phyloP scores from a whole-genome alignment of 2,888 invertebrate genomes.

The Andrena marginata region DNA sequence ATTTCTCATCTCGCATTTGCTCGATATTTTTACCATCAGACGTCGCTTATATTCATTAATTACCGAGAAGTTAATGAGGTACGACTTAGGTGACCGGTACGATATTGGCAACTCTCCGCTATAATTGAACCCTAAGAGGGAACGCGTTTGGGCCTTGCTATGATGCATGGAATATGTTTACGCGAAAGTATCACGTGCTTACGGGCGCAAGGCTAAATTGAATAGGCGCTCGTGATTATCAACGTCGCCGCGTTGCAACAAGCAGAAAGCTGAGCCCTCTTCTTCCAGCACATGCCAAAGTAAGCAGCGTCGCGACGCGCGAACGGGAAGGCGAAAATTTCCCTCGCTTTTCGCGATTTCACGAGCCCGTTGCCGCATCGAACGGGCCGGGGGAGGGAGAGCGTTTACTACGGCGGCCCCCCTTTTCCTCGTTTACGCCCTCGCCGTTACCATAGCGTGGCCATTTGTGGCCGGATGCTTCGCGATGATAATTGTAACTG shows the following conservation, averaged over 20 bases:
- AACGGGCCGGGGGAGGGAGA: neutral
- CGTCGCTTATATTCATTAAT: no score
- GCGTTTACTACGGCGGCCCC: neutral
- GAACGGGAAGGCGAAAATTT: constrained; percentile 42
- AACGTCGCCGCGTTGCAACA: constrained; percentile 43
- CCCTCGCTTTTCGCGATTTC: constrained; percentile 9
- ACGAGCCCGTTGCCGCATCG: constrained; percentile 3
- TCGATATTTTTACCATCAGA: no score
- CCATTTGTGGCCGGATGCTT: neutral
- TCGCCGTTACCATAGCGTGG: neutral
- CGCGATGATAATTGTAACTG: no score
- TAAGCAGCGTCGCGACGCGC: constrained; percentile 37
- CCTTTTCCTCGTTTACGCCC: neutral
- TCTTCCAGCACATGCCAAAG: constrained; percentile 51
- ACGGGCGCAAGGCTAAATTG: constrained; percentile 49
- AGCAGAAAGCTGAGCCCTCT: constrained; percentile 41
- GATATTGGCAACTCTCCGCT: no score
- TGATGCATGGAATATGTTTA: no score
- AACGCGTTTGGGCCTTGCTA: no score
- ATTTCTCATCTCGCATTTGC: no score
- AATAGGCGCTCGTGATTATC: constrained; percentile 47
- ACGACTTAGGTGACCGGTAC: no score
- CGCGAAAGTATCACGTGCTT: constrained; percentile 38
- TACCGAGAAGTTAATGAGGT: no score
- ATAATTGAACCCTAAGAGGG: no score